These are phyloP conservation scores for Tinea trinotella DNA, from an alignment of 2,888 invertebrate genomes.

Conservation along the genomic window DNA sequence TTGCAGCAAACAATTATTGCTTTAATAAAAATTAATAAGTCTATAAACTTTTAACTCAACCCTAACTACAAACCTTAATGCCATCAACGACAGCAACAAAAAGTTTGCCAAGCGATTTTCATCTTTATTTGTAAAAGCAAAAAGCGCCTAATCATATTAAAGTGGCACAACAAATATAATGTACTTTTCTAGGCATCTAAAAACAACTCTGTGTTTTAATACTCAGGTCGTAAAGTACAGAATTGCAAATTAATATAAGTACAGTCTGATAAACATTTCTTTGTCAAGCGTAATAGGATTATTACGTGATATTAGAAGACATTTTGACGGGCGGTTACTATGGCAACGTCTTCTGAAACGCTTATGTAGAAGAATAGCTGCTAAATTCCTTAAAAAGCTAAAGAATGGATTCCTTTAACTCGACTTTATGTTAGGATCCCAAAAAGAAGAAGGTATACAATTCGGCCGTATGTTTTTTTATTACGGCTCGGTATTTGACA, in stretches of 20 bases:
- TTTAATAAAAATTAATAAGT: no score
- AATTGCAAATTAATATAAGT: background rate
- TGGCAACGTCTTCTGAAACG: background rate
- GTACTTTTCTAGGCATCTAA: background rate
- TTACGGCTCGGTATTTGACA: no score
- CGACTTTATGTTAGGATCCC: background rate
- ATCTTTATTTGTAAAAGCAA: background rate
- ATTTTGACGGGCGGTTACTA: background rate
- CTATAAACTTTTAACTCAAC: background rate
- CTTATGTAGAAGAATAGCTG: background rate
- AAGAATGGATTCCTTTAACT: background rate
- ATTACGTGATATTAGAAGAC: background rate
- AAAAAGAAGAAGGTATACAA: no score
- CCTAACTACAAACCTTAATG: background rate
- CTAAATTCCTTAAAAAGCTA: background rate
- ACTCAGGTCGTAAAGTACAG: no score
- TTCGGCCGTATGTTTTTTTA: no score
- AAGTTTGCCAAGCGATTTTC: background rate
- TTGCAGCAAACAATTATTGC: no score
- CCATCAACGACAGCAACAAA: background rate
- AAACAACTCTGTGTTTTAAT: background rate
- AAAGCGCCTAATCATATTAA: background rate
- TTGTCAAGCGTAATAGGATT: background rate
- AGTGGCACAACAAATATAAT: background rate
- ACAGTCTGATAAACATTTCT: background rate